These are phyloP conservation scores for Limanda limanda DNA, from an alignment of 2,113 vertebrate genomes.

Conservation along the genomic window DNA sequence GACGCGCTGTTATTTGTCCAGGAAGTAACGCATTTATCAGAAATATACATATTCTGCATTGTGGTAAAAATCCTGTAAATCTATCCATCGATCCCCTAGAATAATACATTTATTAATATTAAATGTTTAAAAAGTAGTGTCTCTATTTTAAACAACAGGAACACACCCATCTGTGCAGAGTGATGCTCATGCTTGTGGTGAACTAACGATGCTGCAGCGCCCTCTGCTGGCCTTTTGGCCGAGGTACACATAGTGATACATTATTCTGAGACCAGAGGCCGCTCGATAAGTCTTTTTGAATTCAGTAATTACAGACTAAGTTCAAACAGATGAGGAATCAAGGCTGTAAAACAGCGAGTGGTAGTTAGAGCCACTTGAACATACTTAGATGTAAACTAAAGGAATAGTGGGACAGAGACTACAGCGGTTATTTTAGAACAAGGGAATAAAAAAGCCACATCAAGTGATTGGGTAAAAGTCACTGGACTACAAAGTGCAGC, in stretches of 20 bases:
- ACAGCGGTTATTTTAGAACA: not conserved
- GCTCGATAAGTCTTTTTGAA: slow-evolving; percentile 11
- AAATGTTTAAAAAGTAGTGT: not conserved
- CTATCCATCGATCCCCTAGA: rapidly evolving
- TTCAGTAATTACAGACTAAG: slow-evolving; percentile 32
- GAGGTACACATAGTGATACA: slow-evolving; percentile 19
- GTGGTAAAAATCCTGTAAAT: not conserved
- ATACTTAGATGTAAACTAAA: not conserved
- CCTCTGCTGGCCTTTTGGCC: slow-evolving; percentile 51
- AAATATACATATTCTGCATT: not conserved
- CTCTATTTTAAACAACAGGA: not conserved
- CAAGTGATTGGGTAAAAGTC: slow-evolving; percentile 15
- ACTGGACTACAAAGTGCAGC: not conserved
- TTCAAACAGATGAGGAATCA: not conserved
- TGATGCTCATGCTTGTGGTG: not conserved
- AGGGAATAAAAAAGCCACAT: not conserved
- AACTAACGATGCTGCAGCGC: slow-evolving; percentile 17
- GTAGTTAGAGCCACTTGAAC: slow-evolving; percentile 17
- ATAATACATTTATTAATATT: not conserved
- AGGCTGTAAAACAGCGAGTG: slow-evolving; percentile 16
- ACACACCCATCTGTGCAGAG: not conserved
- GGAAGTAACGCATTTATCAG: slow-evolving; percentile 73
- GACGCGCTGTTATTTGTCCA: slow-evolving; percentile 71
- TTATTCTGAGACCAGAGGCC: not conserved
- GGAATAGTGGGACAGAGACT: not conserved